Base-by-base conservation (phyloP, 2,888 invertebrate species). In the Caenorhabditis sp. region DNA sequence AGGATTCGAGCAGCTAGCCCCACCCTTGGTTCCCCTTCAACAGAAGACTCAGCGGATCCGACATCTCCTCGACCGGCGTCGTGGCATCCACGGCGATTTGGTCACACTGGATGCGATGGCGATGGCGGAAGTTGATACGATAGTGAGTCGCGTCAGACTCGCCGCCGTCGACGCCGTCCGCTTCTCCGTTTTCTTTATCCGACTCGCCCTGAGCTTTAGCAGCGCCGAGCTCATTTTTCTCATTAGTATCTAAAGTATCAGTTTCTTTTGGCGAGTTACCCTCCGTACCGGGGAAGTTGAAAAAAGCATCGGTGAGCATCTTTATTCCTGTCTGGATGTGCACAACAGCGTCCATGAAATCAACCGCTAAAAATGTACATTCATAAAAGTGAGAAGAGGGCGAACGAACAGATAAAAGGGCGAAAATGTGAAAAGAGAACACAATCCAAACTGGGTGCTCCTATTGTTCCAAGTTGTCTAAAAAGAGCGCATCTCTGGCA, bases 81-180 rank as follows among this genome's bases (percentile, higher is more conserved):
- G 43, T 53, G 2, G 26, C 2, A 5, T 59, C 53, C 13, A 70
- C 59, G 0, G 2, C 6, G 15, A 70, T 26, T 0, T 17, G 11
- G 20, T 59, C 59, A 26, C 52, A 43, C n/a, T 7, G 26, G 24
- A 70, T 41, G 0, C 35, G 70, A 13, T 59, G 35, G n/a, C 53
- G 70, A 22, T 6, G 17, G 7, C 70, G 52, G 39, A 59, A 70
- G 32, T 53, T 52, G 53, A 59, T 39, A 6, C 70, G 43, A 24
- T 37, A 70, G 17, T 41, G 24, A 3, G 39, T n/a, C n/a, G n/a
- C n/a, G n/a, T n/a, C n/a, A n/a, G n/a, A n/a, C n/a, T n/a, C n/a
- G n/a, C n/a, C n/a, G n/a, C n/a, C n/a, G n/a, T n/a, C n/a, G n/a
- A n/a, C 39, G 20, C 30, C 22, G 8, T 53, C 65, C 37, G 35